These are phyloP conservation scores for Trididemnum miniatum DNA, from an alignment of 23 tunicate genomes.

Conservation along the genomic window DNA sequence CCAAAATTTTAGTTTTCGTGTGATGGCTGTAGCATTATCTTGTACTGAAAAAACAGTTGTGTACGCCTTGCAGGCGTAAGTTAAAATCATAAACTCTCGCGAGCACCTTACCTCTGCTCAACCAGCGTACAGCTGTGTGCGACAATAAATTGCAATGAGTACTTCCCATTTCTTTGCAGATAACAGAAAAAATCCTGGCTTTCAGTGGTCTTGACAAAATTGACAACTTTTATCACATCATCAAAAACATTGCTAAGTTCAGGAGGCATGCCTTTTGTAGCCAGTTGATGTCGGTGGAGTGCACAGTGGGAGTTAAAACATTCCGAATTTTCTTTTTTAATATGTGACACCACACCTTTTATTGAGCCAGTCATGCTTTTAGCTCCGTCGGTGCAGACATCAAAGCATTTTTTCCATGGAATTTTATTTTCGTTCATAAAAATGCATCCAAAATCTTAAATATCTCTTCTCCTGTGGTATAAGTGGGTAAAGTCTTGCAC, in stretches of 20 bases:
- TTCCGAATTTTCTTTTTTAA: slow-evolving; percentile 1
- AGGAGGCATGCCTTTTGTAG: too few relatives aligned
- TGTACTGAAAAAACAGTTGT: background rate
- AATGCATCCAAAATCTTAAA: slow-evolving; percentile 1
- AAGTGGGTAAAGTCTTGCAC: slow-evolving; percentile 17
- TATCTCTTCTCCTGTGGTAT: background rate
- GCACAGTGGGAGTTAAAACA: slow-evolving; percentile 12
- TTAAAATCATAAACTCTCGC: slow-evolving; percentile 3
- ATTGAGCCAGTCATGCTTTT: slow-evolving; percentile 20
- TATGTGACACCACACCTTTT: background rate
- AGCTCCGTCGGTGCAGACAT: slow-evolving; percentile 7
- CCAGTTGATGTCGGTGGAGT: too few relatives aligned
- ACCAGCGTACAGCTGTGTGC: too few relatives aligned
- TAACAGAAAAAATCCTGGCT: slow-evolving; percentile 4
- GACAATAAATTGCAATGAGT: slow-evolving; percentile 1
- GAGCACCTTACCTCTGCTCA: slow-evolving; percentile 19
- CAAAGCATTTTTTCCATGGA: background rate
- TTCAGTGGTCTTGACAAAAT: slow-evolving; percentile 9
- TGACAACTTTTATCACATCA: too few relatives aligned
- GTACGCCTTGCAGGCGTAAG: slow-evolving; percentile 5
- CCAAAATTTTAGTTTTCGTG: too few relatives aligned
- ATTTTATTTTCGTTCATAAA: background rate
- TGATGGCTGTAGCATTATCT: background rate
- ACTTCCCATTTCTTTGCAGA: slow-evolving; percentile 3
- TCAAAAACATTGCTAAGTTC: background rate